Evolutionary conservation across 1,140 invertebrate genomes (phyloP), one percentile per base, ranked within the genome.

Genomic region (Drosophila auraria): DNA sequence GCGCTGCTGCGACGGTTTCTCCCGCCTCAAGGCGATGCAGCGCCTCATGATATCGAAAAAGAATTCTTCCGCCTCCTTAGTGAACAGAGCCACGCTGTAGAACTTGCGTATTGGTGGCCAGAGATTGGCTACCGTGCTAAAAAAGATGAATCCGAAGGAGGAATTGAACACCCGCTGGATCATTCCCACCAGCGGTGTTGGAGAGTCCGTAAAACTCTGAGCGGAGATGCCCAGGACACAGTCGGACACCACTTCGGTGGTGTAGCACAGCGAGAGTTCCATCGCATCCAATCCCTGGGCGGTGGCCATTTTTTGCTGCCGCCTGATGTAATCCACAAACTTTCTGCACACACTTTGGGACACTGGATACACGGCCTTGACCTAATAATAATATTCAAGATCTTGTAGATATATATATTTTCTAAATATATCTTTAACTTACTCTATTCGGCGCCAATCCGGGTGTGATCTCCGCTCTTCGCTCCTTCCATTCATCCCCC

Each of bases 401-500:
- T 6, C 12, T 11, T 11, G 11, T 2, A 7, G 2, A 49, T 12
- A 7, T 20, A 20, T 20, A 20, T 20, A 20, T 20, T 20, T 20
- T 20, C 20, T 20, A 20, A 20, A 20, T 20, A 20, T 20, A 20
- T 20, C 11, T 6, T 4, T 3, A 30, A 60, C 45, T 60, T 80
- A 93, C 93, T 15, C 86, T 71, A 74, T 93, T 92, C 0, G 92
- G 86, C 1, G 94, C 94, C 36, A 95, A 93, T 6, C 93, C 94
- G 8, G 94, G 94, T 27, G 94, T 94, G 25, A 95, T 92, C 49
- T 95, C 93, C 7, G 86, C 86, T 25, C 95, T 83, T 20, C 94
- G 93, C n/a, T 94, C 87, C 78, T 95, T 95, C 95, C 95, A 96
- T 9, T 71, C 78, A 6, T 94, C 89, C 15, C 93, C 94, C 5